These are phyloP conservation scores for Drosophila fulvimacula DNA, from an alignment of 2,888 invertebrate genomes.

Conservation along the genomic window DNA sequence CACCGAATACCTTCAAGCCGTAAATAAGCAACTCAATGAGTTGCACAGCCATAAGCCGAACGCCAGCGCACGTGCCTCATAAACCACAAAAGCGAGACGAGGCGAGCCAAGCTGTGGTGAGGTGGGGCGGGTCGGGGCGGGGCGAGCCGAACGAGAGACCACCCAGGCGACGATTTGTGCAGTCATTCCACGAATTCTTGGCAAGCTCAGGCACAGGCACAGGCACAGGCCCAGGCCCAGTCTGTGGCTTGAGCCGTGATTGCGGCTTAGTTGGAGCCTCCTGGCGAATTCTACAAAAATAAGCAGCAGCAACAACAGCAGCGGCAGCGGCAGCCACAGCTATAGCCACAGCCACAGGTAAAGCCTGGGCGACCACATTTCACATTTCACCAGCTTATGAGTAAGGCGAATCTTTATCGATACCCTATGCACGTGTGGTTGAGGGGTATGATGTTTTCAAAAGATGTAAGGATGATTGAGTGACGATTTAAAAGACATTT, in stretches of 20 bases:
- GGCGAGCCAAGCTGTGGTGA: not conserved
- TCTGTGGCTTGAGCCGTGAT: slow-evolving; percentile 35
- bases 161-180: slow-evolving; percentile 76
- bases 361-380: slow-evolving; percentile 46
- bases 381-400: slow-evolving; percentile 70
- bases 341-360: not conserved
- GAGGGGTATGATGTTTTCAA: not conserved
- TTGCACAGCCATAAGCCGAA: slow-evolving; percentile 69
- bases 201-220: slow-evolving; percentile 43
- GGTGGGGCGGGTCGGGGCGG: slow-evolving; percentile 3
- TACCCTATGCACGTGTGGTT: not conserved
- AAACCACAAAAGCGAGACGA: slow-evolving; percentile 59
- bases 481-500: not conserved
- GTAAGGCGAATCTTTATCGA: slow-evolving; percentile 42
- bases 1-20: slow-evolving; percentile 72
- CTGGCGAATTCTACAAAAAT: slow-evolving; percentile 55
- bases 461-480: not conserved
- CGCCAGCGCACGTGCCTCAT: slow-evolving; percentile 79
- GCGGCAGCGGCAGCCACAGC: slow-evolving; percentile 9
- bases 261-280: slow-evolving; percentile 49
- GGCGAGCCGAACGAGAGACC: slow-evolving; percentile 42
- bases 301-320: slow-evolving; percentile 17
- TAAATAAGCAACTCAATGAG: slow-evolving; percentile 79
- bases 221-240: slow-evolving; percentile 13
- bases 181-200: slow-evolving; percentile 78